Evolutionary conservation across 2,797 vertebrate species (phyloP).

Genomic region (Alauda arvensis): DNA sequence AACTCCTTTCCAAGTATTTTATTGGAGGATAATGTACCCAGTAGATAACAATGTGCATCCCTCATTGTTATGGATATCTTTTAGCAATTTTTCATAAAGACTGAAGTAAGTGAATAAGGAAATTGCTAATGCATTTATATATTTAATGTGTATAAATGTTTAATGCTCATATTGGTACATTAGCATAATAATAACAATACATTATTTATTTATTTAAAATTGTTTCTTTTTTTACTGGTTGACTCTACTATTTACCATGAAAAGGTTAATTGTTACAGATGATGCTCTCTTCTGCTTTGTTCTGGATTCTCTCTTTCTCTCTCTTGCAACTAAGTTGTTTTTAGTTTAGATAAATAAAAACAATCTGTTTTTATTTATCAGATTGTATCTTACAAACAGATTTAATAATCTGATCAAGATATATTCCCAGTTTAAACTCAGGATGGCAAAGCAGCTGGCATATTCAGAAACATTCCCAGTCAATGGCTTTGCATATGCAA

Average conservation of each 20-base stretch:
- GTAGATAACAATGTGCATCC: rapidly evolving
- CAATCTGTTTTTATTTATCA: not conserved
- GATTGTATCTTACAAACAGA: not conserved
- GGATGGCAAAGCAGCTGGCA: not conserved
- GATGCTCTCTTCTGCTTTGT: not conserved
- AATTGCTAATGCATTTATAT: not conserved
- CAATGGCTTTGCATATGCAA: not conserved
- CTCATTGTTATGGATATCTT: not conserved
- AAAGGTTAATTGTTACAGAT: not conserved
- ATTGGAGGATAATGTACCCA: not conserved
- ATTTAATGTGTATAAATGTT: not conserved
- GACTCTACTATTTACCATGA: not conserved
- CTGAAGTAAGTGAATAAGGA: not conserved
- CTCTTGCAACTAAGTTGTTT: not conserved
- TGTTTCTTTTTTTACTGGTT: not conserved
- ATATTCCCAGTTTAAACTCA: not conserved
- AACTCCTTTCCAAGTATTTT: not conserved
- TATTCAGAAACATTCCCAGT: not conserved
- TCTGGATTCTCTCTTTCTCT: not conserved
- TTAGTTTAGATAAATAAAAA: too few species aligned
- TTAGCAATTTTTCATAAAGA: not conserved
- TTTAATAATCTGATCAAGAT: not conserved
- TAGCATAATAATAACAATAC: not conserved
- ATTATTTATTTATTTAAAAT: not conserved
- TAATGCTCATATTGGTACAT: not conserved